Evolutionary conservation across 1,140 invertebrate genomes (phyloP), one percentile per base, ranked within the genome.

Genomic region (Chelonus insularis): DNA sequence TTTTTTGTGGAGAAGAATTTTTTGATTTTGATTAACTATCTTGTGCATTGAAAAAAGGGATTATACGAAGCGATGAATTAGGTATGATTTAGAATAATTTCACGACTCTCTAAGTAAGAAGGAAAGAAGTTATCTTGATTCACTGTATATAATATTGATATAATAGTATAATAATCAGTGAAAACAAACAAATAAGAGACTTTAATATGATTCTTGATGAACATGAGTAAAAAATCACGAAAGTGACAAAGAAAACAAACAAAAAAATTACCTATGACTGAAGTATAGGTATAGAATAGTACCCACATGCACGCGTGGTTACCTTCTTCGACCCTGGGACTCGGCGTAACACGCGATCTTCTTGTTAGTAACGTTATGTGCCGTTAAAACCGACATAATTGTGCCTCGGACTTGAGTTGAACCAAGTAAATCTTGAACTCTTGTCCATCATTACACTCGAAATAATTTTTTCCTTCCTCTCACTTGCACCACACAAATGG

Each of bases 361-460:
- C 73, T 72, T 73, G 70, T 73, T 71, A 73, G 61, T 66, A 67
- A 54, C 69, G 63, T 74, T 72, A 71, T 72, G 72, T 63, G 67
- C 70, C 67, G 68, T 72, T 71, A 70, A 74, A 71, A 69, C 64
- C 68, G 58, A 71, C 65, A 61, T 68, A 72, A 68, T 69, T 64
- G 64, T 29, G 43, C 37, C 21, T 55, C n/a, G 2, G 23, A 8
- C 16, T 12, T 32, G 29, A 18, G 2, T 18, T 37, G 14, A 34
- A 21, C 52, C 12, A n/a, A 21, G 14, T 34, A 21, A 55, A 34
- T 39, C 50, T 36, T 52, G 25, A 16, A 52, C 21, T 52, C 9
- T 18, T 57, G 56, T 21, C 39, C 37, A 34, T 45, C 39, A 57
- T 57, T 57, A 43, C 39, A 36, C 21, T 57, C 11, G 36, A 56